A percentile compares a stretch with the other conserved stretches of the same genome.
These are phyloP conservation scores for Fragum whitleyi DNA, from an alignment of 2,888 invertebrate species.

Conservation along the genomic window DNA sequence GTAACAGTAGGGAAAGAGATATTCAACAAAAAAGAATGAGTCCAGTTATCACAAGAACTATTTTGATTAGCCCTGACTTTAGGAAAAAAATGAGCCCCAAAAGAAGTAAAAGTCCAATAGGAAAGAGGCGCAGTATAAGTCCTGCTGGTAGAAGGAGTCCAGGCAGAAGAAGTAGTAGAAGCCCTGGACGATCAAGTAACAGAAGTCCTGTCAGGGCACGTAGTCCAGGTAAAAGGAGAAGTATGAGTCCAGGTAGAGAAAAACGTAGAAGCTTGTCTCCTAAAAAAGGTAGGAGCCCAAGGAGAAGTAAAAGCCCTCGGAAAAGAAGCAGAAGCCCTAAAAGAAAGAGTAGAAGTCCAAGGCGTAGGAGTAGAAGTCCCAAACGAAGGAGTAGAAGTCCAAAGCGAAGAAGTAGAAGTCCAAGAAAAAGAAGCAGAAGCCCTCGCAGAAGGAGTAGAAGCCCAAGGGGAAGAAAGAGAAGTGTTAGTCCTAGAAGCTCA, in stretches of 20 bases:
- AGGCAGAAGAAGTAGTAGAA: conserved; percentile 28
- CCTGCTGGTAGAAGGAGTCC: conserved; percentile 28
- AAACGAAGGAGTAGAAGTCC: conserved; percentile 35
- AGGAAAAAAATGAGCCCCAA: conserved; percentile 26
- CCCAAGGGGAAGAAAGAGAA: conserved; percentile 50
- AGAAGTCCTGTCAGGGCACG: conserved; percentile 27
- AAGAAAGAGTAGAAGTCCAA: conserved; percentile 28
- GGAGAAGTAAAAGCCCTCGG: conserved; percentile 33
- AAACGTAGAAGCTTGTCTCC: conserved; percentile 15
- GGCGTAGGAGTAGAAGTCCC: conserved; percentile 31
- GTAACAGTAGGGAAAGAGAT: conserved; percentile 28
- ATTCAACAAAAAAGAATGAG: conserved; percentile 25
- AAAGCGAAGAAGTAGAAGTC: conserved; percentile 46
- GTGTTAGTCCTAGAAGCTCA: conserved; percentile 35
- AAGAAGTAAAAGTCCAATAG: conserved; percentile 30
- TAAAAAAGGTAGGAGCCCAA: conserved; percentile 36
- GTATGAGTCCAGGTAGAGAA: conserved; percentile 20
- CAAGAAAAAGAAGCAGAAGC: conserved; percentile 42
- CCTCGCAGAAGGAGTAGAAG: conserved; percentile 48
- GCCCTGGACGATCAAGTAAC: conserved; percentile 7
- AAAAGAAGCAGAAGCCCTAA: conserved; percentile 35
- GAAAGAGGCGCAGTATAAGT: neutral
- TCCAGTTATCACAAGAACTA: conserved; percentile 38
- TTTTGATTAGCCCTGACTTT: conserved; percentile 19
- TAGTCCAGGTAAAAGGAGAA: conserved; percentile 42